Conservation (phyloP, 2,113 vertebrate genomes). For the Brachypodius melanocephalos region DNA sequence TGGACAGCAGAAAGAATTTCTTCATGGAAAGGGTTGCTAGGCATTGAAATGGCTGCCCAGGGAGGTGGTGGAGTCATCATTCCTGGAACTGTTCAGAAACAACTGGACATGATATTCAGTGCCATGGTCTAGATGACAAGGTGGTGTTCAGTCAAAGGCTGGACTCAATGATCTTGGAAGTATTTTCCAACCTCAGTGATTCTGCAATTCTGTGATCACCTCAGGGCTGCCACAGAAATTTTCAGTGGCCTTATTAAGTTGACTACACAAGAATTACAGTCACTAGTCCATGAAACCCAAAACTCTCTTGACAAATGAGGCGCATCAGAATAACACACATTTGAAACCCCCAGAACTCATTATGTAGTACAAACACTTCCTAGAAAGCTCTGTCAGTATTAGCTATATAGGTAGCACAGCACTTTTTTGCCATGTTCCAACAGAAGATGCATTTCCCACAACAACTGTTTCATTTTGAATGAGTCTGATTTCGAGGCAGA, state of each 20-base stretch:
- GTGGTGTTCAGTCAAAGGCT: neutral
- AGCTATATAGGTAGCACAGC: neutral
- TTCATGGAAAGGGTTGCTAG: too few relatives aligned
- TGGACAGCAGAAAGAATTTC: neutral
- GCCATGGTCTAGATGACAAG: neutral
- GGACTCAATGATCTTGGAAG: neutral
- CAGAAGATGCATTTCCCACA: neutral
- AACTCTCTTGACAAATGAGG: neutral
- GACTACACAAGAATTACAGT: neutral
- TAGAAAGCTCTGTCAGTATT: neutral
- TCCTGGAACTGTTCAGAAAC: neutral
- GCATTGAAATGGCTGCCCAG: neutral
- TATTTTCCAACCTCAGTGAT: neutral
- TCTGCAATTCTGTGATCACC: accelerated
- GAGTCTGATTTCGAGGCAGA: neutral
- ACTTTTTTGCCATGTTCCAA: neutral
- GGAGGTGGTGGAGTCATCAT: neutral
- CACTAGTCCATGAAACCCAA: neutral
- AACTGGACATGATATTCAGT: neutral
- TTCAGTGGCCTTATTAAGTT: neutral
- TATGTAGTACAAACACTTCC: neutral
- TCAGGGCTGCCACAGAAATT: neutral
- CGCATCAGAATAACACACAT: neutral
- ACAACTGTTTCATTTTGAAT: neutral
- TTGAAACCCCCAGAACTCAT: neutral